Percentiles rank a stretch among this genome's conserved stretches.
Evolutionary conservation across 2,888 invertebrate species (phyloP).

Genomic region (Cyrtodaria siliqua): DNA sequence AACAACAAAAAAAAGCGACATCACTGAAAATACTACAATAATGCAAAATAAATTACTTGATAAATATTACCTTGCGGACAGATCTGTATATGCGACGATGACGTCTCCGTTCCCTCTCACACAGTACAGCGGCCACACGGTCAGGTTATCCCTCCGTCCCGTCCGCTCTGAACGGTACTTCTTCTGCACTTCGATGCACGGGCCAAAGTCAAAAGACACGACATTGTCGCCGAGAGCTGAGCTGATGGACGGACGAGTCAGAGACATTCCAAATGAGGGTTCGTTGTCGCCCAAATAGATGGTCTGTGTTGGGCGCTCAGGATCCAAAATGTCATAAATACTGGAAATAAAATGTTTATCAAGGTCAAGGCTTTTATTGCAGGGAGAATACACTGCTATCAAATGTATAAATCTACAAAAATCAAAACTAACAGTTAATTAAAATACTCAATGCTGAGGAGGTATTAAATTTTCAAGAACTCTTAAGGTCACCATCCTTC

Average conservation of each 20-base stretch:
- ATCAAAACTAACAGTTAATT: not conserved
- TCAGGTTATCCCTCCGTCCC: constrained; percentile 10
- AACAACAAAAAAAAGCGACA: too few species aligned
- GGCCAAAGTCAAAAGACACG: constrained; percentile 94
- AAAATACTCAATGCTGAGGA: not conserved
- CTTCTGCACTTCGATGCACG: constrained; percentile 84
- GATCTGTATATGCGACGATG: constrained; percentile 70
- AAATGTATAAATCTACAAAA: not conserved
- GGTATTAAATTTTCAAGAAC: too few species aligned
- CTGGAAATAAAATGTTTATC: constrained; percentile 70
- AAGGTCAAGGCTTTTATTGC: too few species aligned
- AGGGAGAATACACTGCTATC: too few species aligned
- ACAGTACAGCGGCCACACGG: constrained; percentile 91
- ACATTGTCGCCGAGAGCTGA: constrained; percentile 93
- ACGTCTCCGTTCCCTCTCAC: constrained; percentile 95
- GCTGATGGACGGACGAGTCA: constrained; percentile 84
- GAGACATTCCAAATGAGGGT: constrained; percentile 60
- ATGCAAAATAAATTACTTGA: too few species aligned
- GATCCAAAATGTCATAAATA: constrained; percentile 82
- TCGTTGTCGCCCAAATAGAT: constrained; percentile 70
- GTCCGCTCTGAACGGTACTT: constrained; percentile 42
- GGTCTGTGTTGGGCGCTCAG: constrained; percentile 79
- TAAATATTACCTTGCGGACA: constrained; percentile 61
- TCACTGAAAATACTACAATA: too few species aligned
- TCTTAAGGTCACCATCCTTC: too few species aligned